Evolutionary conservation across 2,888 invertebrate species (phyloP).

Genomic region (Malachius bipustulatus): DNA sequence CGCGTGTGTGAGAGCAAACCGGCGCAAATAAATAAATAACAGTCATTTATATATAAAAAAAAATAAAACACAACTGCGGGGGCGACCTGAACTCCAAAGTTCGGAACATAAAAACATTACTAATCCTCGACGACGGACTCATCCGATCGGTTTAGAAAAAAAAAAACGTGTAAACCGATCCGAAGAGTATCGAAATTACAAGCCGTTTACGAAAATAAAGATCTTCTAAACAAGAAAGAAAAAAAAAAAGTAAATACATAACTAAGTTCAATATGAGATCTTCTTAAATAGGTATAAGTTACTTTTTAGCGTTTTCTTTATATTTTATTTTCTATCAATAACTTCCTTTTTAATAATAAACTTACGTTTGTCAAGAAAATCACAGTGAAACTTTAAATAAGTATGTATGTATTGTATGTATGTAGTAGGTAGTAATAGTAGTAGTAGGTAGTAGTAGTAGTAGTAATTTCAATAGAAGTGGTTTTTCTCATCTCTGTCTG

Average conservation of each 20-base stretch:
- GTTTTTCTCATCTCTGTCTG: too few species aligned
- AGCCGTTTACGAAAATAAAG: constrained; percentile 33
- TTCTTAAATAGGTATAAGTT: constrained; percentile 38
- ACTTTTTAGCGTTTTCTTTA: constrained; percentile 30
- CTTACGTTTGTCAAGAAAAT: constrained; percentile 38
- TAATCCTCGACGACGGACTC: too few species aligned
- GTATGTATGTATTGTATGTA: not conserved
- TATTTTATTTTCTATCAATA: constrained; percentile 29
- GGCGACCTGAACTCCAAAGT: constrained; percentile 26
- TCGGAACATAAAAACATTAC: constrained; percentile 22
- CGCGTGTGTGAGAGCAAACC: too few species aligned
- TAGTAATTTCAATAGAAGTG: too few species aligned
- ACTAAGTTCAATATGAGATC: constrained; percentile 39
- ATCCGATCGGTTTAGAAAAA: too few species aligned
- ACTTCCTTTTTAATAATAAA: constrained; percentile 35
- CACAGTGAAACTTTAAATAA: constrained; percentile 35
- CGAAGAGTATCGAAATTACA: constrained; percentile 19
- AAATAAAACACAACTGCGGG: constrained; percentile 18
- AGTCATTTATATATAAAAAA: constrained; percentile 23
- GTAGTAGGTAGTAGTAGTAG: too few species aligned
- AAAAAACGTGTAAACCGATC: constrained; percentile 27
- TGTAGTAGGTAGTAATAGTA: not conserved
- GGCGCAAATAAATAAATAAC: constrained; percentile 22
- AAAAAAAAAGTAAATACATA: constrained; percentile 26
- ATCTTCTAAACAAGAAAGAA: constrained; percentile 34